Evolutionary conservation across 2,797 vertebrate species (phyloP), one percentile per base, ranked within the genome.

Genomic region (Spondyliosoma cantharus): DNA sequence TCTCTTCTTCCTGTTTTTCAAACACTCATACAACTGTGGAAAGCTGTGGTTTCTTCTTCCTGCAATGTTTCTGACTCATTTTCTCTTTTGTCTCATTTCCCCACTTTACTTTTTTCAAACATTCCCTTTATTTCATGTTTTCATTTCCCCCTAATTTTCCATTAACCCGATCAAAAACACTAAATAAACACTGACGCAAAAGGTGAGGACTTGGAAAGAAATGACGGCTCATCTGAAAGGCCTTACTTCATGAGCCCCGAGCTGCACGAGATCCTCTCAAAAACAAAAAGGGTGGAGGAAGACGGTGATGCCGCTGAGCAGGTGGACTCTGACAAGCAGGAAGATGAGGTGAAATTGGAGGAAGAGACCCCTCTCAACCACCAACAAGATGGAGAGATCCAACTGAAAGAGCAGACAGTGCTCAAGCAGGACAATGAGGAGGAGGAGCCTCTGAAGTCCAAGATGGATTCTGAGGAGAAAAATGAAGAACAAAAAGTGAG

Each of bases 181-280:
- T 52, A 64, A 74, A 80, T 17, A 13, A 29, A 13, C 66, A n/a
- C 58, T 27, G 71, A 42, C 4, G 25, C 78, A 83, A 91, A 96
- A 99, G 97, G 98, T 66, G 98, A 99, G 94, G 98, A 99, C 85
- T 94, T 99, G 95, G 98, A 99, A 93, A 96, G 97, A 89, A 99
- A 99, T 17, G 96, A 98, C 65, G 97, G 97, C 82, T 98, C 98
- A 2, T 88, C 94, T 3, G 97, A 97, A 77, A 93, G 95, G 87
- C 97, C 98, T 54, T 99, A 97, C 95, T 97, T 96, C 95, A 98
- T 99, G 96, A 97, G 96, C 54, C 95, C 93, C 0, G 95, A 96
- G 90, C 96, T 99, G 82, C 97, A 96, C 14, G 94, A 96, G 76
- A 97, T 99, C 92, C 95, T 99, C 71, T 96, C 95, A 67, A 95